phyloP scores from a whole-genome alignment of 1,140 invertebrate species.

The Drosophila bocki region DNA sequence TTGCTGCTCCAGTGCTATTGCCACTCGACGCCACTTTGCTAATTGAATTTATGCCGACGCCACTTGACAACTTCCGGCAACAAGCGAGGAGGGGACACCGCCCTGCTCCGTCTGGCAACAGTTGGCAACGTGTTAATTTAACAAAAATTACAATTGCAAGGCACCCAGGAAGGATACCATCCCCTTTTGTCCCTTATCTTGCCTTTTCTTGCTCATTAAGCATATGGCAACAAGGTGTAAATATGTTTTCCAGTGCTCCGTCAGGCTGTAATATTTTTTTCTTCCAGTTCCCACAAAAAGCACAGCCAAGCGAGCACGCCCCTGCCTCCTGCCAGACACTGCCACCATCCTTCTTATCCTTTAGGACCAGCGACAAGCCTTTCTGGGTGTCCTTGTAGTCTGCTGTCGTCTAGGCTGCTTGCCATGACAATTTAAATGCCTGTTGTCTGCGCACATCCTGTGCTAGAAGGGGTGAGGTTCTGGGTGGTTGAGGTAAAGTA shows the following conservation, averaged over 20 bases:
- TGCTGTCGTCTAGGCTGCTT: conserved; percentile 48
- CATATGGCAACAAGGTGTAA: conserved; percentile 80
- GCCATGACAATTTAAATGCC: conserved; percentile 80
- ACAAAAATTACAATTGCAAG: conserved; percentile 64
- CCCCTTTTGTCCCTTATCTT: conserved; percentile 35
- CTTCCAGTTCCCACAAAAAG: conserved; percentile 48
- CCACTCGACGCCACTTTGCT: conserved; percentile 71
- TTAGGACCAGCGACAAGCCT: conserved; percentile 51
- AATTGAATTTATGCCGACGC: conserved; percentile 78
- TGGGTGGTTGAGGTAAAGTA: conserved; percentile 50
- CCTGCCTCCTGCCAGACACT: conserved; percentile 20
- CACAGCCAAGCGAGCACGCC: conserved; percentile 23
- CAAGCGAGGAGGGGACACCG: conserved; percentile 19
- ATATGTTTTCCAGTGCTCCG: conserved; percentile 53
- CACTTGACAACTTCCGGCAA: conserved; percentile 72
- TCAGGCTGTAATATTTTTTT: conserved; percentile 52
- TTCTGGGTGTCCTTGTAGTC: conserved; percentile 54
- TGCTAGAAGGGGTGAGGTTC: conserved; percentile 2
- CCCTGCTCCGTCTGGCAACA: conserved; percentile 56
- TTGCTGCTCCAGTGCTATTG: neutral
- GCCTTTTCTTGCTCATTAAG: conserved; percentile 70
- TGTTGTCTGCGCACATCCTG: conserved; percentile 54
- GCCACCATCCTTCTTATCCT: conserved; percentile 2
- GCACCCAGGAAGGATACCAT: conserved; percentile 17
- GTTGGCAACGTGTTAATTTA: conserved; percentile 78